A percentile compares a stretch with the other conserved stretches of the same genome.
phyloP scores from a whole-genome alignment of 1,140 invertebrate genomes.

The Dendrolimus kikuchii region DNA sequence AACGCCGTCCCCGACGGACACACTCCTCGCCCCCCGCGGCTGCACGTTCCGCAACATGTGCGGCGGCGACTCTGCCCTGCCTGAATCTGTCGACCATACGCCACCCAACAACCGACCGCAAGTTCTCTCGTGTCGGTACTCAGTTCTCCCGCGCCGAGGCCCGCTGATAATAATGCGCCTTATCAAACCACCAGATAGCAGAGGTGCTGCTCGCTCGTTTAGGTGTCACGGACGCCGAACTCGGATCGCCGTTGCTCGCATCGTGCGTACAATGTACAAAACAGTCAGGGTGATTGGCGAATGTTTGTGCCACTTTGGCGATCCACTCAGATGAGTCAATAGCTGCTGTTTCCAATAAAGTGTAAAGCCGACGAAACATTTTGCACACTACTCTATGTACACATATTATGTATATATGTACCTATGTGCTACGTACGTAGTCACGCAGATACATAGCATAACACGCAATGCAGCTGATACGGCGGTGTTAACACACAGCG shows the following conservation, averaged over 20 bases:
- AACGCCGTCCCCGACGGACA: conserved; percentile 46
- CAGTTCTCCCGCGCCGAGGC: conserved; percentile 38
- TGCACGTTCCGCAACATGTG: conserved; percentile 66
- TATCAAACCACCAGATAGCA: conserved; percentile 65
- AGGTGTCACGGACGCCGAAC: conserved; percentile 59
- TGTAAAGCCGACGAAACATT: conserved; percentile 16
- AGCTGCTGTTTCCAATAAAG: conserved; percentile 18
- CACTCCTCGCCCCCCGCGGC: conserved; percentile 29
- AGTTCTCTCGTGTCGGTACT: conserved; percentile 25
- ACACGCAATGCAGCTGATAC: no score
- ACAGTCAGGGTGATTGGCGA: conserved; percentile 24
- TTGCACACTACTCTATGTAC: conserved; percentile 5
- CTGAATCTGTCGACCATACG: conserved; percentile 25
- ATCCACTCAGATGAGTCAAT: conserved; percentile 43
- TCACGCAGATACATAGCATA: no score
- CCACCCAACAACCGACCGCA: conserved; percentile 42
- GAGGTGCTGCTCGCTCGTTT: conserved; percentile 62
- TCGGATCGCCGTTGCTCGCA: conserved; percentile 29
- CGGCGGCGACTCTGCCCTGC: conserved; percentile 33
- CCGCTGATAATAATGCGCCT: conserved; percentile 58
- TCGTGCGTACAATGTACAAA: conserved; percentile 20
- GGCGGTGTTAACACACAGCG: no score
- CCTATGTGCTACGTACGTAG: no score
- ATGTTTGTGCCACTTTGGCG: conserved; percentile 41
- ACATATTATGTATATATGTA: no score